Base-by-base conservation (phyloP, 2,797 vertebrate genomes). In the Iguana delicatissima region DNA sequence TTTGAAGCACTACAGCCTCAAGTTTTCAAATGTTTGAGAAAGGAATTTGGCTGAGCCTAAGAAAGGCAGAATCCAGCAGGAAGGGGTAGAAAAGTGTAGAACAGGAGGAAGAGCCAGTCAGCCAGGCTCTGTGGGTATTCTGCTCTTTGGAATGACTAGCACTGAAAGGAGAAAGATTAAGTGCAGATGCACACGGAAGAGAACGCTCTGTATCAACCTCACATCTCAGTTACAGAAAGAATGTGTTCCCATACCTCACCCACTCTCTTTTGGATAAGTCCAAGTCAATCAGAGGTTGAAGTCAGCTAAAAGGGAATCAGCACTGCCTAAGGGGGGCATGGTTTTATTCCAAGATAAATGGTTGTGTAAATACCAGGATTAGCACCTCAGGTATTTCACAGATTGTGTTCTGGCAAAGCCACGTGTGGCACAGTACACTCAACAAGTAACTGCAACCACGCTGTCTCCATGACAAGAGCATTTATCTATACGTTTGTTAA, bases 351-450 rank as follows among this genome's bases (percentile, higher is more conserved):
- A 74, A 69, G 72, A 79, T 87, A 91, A 90, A 91, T 84, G 86
- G 79, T 76, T 87, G 80, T 84, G 50, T 87, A 91, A 83, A 91
- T 79, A 87, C 52, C 20, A 69, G 29, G 35, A 67, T 59, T 87
- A 69, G 83, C 38, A 55, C 55, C 74, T 84, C 85, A 84, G 50
- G 29, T 14, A 62, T 86, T 81, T 73, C 55, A 87, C 85, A 87
- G 69, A 87, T 57, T 77, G 46, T 67, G 85, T 10, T 38, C 32
- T 52, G 42, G 62, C 9, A 83, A 89, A 89, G 52, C 64, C 29
- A 20, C 59, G 26, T 59, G 35, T 89, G 59, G 8, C 72, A 62
- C 9, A 73, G 9, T 24, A 35, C 72, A 77, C 81, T 46, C 38
- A 59, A 74, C 52, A 82, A 55, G 26, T 57, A 67, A 20, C 59